phyloP scores from a whole-genome alignment of 2,113 vertebrate genomes.

The Menura novaehollandiae region DNA sequence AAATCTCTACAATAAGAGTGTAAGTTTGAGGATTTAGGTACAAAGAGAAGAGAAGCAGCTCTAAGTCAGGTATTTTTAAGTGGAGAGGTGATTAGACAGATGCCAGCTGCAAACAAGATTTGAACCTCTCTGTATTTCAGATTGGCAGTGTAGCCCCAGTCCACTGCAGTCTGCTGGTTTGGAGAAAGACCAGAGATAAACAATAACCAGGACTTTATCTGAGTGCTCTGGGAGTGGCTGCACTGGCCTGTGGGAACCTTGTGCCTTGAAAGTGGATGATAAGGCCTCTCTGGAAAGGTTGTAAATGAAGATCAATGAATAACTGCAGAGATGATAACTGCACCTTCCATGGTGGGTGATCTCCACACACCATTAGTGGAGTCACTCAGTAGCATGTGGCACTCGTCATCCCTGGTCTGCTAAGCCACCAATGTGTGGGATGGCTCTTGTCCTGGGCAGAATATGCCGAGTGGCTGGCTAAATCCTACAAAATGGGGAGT shows the following conservation, averaged over 20 bases:
- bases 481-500: neutral
- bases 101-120: neutral
- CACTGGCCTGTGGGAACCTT: neutral
- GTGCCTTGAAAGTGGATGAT: neutral
- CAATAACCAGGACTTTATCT: neutral
- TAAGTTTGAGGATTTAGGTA: neutral
- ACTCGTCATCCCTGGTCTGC: neutral
- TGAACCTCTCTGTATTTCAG: neutral
- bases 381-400: neutral
- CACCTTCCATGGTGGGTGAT: neutral
- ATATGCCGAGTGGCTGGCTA: neutral
- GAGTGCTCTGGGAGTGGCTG: neutral
- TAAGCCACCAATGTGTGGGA: neutral
- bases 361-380: neutral
- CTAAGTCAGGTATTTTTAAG: neutral
- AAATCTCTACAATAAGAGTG: neutral
- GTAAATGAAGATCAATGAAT: neutral
- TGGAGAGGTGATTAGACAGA: neutral
- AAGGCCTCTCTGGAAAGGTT: neutral
- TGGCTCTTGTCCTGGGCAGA: neutral
- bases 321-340: neutral
- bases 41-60: neutral
- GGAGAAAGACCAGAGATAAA: neutral
- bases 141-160: neutral
- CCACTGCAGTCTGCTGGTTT: neutral